Base-by-base conservation (phyloP, 2,888 invertebrate genomes). In the Brachyopa scutellaris region DNA sequence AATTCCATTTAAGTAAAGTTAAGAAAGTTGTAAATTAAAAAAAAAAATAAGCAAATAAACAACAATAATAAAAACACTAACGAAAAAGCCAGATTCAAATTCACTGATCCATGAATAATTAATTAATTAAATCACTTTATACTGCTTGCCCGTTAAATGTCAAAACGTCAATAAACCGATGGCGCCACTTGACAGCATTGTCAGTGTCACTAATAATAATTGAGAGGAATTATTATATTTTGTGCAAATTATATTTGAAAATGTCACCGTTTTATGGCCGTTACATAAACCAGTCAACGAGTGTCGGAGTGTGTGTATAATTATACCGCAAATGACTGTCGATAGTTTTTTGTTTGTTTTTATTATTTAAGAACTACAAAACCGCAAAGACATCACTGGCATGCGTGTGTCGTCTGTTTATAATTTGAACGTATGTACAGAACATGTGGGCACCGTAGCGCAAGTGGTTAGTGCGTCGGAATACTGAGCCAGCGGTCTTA, bases 141-240 rank as follows among this genome's bases (percentile, higher is more conserved):
- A 6, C 26, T 3, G 6, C 26, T 26, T 26, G 26, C 4, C 6
- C 26, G 26, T 26, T 5, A 29, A 40, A 29, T 40, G 42, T 42
- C 13, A 38, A 29, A 29, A 42, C 15, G 26, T 59, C 23, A 40
- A 29, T 59, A 40, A 29, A 17, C 9, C 2, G 17, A 9, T 59
- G 42, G 59, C 59, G 59, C 59, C 42, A 59, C 61, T 42, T 61
- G 61, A 31, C 42, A 59, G n/a, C 11, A 49, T 19, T 53, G 53
- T 33, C 11, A 49, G 9, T 53, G 53, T 33, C 33, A 33, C 53
- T n/a, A 31, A 2, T 31, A 29, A 31, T n/a, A n/a, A n/a, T 53
- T 3, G 19, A 42, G 8, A 42, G n/a, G 8, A 17, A 45, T 31
- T 31, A 26, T 19, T n/a, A 1, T 47, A 21, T 55, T 9, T 51